Evolutionary conservation across 1,140 invertebrate genomes (phyloP).

Genomic region (Propsilocerus akamusi): DNA sequence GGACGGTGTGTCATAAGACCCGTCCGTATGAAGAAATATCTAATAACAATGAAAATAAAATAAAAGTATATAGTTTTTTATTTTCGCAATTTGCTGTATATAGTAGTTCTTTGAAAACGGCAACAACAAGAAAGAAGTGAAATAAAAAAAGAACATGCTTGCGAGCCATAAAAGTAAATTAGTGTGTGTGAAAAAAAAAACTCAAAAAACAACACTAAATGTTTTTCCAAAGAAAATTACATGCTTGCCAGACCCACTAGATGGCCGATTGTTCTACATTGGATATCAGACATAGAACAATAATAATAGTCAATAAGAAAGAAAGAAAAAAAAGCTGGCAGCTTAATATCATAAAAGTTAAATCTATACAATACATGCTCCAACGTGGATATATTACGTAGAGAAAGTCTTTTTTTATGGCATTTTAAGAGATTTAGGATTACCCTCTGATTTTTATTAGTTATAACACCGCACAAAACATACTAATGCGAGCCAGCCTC

Average conservation of each 20-base stretch:
- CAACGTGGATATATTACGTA: neutral
- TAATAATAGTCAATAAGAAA: neutral
- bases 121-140: neutral
- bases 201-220: neutral
- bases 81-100: slow-evolving; percentile 1
- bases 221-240: too few relatives aligned
- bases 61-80: neutral
- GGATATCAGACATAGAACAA: neutral
- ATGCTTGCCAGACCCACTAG: neutral
- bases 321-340: neutral
- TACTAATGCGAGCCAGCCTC: too few relatives aligned
- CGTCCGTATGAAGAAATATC: too few relatives aligned
- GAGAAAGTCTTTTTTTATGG: neutral
- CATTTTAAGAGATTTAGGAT: slow-evolving; percentile 1
- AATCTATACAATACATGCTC: neutral
- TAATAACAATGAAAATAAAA: neutral
- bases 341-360: neutral
- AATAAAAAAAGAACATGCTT: neutral
- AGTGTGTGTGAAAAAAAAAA: neutral
- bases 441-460: neutral
- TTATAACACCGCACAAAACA: too few relatives aligned
- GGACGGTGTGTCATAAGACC: too few relatives aligned
- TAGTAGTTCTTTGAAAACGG: neutral
- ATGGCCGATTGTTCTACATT: slow-evolving; percentile 1
- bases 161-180: slow-evolving; percentile 1